Evolutionary conservation across 2,888 invertebrate species (phyloP).

Genomic region (Hypercompe scribonia): DNA sequence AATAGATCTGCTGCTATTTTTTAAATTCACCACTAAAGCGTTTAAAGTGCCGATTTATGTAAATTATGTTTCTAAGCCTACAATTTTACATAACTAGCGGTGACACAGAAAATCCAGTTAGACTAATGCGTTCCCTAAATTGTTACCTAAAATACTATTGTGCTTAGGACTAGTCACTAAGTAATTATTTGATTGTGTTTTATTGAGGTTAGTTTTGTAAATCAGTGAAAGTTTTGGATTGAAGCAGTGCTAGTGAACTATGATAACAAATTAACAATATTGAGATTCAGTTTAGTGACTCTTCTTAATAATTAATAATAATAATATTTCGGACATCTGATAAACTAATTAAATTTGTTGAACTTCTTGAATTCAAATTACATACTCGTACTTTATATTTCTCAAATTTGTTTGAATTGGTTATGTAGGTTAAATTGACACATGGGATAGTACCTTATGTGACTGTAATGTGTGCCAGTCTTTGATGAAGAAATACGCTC

Average conservation of each 20-base stretch:
- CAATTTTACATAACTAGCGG: constrained; percentile 15
- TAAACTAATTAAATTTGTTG: too few species aligned
- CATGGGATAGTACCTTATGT: too few species aligned
- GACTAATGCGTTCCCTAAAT: constrained; percentile 11
- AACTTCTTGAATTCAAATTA: too few species aligned
- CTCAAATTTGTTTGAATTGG: too few species aligned
- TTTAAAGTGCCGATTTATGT: constrained; percentile 19
- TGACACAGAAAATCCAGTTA: constrained; percentile 8
- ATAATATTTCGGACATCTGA: too few species aligned
- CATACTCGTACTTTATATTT: too few species aligned
- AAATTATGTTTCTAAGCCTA: constrained; percentile 21
- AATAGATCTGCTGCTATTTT: constrained; percentile 18
- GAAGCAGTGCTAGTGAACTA: background rate
- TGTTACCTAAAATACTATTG: constrained; percentile 8
- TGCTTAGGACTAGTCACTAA: background rate
- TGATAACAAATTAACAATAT: background rate
- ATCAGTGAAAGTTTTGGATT: background rate
- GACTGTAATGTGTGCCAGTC: too few species aligned
- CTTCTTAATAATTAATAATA: too few species aligned
- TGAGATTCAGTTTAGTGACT: too few species aligned
- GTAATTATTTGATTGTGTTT: constrained; percentile 1
- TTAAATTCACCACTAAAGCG: constrained; percentile 7
- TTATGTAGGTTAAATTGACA: too few species aligned
- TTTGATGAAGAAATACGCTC: too few species aligned
- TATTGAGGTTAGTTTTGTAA: background rate